A percentile compares a stretch with the other conserved stretches of the same genome.
Conservation (phyloP, 23 tunicate species). For the Ascidia mentula region DNA sequence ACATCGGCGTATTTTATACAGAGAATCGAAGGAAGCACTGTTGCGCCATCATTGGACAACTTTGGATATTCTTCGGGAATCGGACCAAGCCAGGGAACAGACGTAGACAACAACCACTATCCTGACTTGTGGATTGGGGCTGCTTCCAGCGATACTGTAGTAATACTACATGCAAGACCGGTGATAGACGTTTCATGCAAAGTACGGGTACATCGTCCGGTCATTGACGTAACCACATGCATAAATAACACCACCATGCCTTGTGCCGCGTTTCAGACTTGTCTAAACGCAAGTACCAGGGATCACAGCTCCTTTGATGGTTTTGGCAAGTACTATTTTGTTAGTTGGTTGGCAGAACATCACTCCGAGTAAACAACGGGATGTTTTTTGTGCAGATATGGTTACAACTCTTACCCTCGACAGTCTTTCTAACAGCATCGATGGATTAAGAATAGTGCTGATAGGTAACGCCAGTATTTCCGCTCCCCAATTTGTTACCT, state of each 20-base stretch:
- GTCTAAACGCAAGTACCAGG: not conserved
- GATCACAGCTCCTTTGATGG: not conserved
- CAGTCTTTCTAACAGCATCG: not conserved
- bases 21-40: slow-evolving; percentile 11
- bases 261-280: not conserved
- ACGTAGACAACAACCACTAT: slow-evolving; percentile 17
- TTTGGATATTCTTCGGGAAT: slow-evolving; percentile 2
- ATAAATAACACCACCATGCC: not conserved
- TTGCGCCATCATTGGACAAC: not conserved
- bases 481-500: not conserved
- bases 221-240: slow-evolving; percentile 5
- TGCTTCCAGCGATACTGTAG: not conserved
- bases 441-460: not conserved
- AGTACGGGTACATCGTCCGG: not conserved
- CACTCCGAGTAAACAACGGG: too few relatives aligned
- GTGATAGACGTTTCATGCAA: not conserved
- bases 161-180: not conserved
- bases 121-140: slow-evolving; percentile 6
- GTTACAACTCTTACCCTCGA: not conserved
- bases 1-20: too few relatives aligned
- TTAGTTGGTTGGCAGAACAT: too few relatives aligned
- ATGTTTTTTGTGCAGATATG: not conserved
- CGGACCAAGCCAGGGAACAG: not conserved
- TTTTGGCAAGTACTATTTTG: not conserved
- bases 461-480: not conserved